Evolutionary conservation across 1,140 invertebrate genomes (phyloP).

Genomic region (Drosophila eugracilis): DNA sequence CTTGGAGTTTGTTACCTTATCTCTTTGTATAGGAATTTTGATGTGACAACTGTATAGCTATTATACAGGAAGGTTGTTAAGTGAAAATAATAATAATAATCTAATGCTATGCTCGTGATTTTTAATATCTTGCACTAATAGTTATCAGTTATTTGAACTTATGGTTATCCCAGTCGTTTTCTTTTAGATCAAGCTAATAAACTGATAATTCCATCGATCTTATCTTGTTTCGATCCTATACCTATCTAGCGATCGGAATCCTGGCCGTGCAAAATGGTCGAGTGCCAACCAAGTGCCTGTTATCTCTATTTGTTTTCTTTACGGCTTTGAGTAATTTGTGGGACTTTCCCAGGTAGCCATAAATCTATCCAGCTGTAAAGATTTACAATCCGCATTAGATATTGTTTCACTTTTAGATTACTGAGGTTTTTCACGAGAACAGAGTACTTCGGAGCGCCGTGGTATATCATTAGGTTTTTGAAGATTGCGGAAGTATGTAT

Average conservation of each 20-base stretch:
- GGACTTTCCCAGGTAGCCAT: constrained; percentile 37
- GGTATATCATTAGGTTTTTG: neutral
- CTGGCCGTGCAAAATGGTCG: neutral
- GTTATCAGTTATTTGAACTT: neutral
- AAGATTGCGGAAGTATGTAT: too few relatives aligned
- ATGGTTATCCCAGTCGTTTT: neutral
- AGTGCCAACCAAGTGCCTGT: constrained; percentile 29
- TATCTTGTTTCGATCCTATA: constrained; percentile 17
- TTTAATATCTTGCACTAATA: neutral
- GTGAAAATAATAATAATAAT: too few relatives aligned
- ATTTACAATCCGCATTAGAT: constrained; percentile 25
- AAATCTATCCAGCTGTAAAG: constrained; percentile 39
- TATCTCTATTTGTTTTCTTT: constrained; percentile 50
- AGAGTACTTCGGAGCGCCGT: neutral
- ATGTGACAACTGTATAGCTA: neutral
- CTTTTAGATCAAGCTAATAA: neutral
- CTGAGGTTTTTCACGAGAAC: constrained; percentile 21
- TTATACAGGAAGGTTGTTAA: neutral
- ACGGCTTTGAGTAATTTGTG: constrained; percentile 42
- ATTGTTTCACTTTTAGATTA: constrained; percentile 23
- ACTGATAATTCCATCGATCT: constrained; percentile 16
- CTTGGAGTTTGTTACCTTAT: neutral
- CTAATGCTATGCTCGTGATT: too few relatives aligned
- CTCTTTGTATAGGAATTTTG: neutral
- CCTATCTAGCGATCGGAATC: constrained; percentile 5